A percentile compares a stretch with the other conserved stretches of the same genome.
phyloP scores from a whole-genome alignment of 2,113 vertebrate species.

The Neolamprologus brichardi region DNA sequence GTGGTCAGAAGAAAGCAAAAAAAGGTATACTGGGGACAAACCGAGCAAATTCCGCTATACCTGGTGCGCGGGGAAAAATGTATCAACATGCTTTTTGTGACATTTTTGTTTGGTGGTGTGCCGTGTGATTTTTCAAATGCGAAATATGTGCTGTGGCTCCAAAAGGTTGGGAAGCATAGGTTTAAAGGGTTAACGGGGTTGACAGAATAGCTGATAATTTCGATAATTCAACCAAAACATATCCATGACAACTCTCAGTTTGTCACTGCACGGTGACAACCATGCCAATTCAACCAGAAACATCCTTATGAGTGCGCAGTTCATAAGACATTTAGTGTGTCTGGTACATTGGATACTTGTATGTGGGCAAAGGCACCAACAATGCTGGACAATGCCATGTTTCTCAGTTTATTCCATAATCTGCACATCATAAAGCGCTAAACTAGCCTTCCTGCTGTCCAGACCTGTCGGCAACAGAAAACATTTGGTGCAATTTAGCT shows the following conservation, averaged over 20 bases:
- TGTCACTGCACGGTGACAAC: background rate
- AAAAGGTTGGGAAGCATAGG: background rate
- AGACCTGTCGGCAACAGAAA: background rate
- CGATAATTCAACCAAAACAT: background rate
- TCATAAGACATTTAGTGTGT: background rate
- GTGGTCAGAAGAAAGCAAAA: background rate
- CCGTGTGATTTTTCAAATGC: background rate
- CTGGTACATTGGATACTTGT: background rate
- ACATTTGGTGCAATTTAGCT: background rate
- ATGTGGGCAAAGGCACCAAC: background rate
- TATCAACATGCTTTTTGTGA: background rate
- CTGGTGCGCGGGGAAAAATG: rapidly evolving
- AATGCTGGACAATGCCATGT: background rate
- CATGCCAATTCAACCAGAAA: background rate
- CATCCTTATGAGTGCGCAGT: background rate
- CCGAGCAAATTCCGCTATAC: rapidly evolving
- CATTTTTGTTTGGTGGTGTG: background rate
- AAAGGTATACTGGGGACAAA: background rate
- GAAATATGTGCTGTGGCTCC: background rate
- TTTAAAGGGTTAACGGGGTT: background rate
- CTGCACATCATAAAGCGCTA: background rate
- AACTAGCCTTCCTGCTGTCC: background rate
- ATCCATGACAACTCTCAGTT: background rate
- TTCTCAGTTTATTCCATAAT: background rate
- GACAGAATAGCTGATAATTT: background rate